phyloP scores from a whole-genome alignment of 2,113 vertebrate genomes.

The Budorcas taxicolor region DNA sequence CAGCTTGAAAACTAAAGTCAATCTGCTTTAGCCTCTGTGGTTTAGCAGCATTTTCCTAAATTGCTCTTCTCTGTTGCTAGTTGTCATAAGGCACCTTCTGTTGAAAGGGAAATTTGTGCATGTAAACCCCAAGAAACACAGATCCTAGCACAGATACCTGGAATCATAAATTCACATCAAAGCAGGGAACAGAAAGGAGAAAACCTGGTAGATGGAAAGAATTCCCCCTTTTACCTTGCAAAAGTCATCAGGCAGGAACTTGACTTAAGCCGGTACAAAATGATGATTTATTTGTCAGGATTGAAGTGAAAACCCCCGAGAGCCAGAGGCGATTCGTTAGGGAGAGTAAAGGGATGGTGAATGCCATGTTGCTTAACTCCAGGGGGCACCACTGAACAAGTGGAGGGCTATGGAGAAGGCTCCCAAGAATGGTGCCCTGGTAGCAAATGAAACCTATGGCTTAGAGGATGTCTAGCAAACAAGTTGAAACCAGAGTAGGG shows the following conservation, averaged over 20 bases:
- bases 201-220: neutral
- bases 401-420: neutral
- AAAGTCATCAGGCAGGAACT: neutral
- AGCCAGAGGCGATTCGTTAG: neutral
- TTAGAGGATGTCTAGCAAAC: neutral
- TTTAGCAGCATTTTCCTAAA: slow-evolving; percentile 58
- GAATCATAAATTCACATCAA: slow-evolving; percentile 36
- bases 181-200: neutral
- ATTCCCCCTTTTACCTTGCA: slow-evolving; percentile 6
- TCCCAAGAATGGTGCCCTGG: neutral
- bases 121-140: slow-evolving; percentile 3
- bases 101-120: slow-evolving; percentile 35
- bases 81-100: slow-evolving; percentile 37
- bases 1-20: slow-evolving; percentile 60
- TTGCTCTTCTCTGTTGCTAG: slow-evolving; percentile 42
- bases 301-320: slow-evolving; percentile 24
- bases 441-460: neutral
- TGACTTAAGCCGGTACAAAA: slow-evolving; percentile 25
- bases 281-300: slow-evolving; percentile 35
- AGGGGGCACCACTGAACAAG: neutral
- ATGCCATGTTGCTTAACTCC: neutral
- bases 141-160: neutral
- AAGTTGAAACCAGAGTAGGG: neutral
- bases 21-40: slow-evolving; percentile 48
- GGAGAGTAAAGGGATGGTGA: neutral